These are phyloP conservation scores for Eudorcas thomsonii DNA, from an alignment of 2,113 vertebrate species.

Conservation along the genomic window DNA sequence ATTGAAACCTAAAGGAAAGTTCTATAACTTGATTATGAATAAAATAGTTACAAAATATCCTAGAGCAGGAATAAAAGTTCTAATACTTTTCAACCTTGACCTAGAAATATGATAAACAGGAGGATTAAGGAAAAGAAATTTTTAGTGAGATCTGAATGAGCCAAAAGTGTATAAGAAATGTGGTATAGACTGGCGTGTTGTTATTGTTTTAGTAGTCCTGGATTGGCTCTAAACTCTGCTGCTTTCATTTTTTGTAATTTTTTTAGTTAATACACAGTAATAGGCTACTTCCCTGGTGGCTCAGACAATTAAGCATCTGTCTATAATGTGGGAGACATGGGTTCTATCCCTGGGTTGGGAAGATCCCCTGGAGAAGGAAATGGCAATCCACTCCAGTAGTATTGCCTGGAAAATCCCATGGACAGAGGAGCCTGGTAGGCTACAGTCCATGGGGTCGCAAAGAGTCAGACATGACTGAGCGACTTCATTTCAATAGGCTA, in stretches of 20 bases:
- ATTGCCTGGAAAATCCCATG: no score
- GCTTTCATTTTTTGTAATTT: not conserved
- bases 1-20: not conserved
- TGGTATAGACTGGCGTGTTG: not conserved
- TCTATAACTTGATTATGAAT: not conserved
- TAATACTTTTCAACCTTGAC: not conserved
- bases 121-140: not conserved
- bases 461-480: no score
- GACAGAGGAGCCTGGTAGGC: no score
- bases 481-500: not conserved
- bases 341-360: no score
- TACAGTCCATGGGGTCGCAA: no score
- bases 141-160: not conserved
- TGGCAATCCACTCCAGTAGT: no score
- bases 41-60: not conserved
- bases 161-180: not conserved
- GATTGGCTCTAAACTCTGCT: not conserved
- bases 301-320: no score
- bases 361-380: no score
- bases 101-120: not conserved
- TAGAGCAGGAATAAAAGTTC: not conserved
- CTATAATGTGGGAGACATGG: no score
- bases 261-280: not conserved
- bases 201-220: not conserved
- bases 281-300: not conserved